Base-by-base conservation (phyloP, 2,113 vertebrate genomes). In the Caranx ignobilis region DNA sequence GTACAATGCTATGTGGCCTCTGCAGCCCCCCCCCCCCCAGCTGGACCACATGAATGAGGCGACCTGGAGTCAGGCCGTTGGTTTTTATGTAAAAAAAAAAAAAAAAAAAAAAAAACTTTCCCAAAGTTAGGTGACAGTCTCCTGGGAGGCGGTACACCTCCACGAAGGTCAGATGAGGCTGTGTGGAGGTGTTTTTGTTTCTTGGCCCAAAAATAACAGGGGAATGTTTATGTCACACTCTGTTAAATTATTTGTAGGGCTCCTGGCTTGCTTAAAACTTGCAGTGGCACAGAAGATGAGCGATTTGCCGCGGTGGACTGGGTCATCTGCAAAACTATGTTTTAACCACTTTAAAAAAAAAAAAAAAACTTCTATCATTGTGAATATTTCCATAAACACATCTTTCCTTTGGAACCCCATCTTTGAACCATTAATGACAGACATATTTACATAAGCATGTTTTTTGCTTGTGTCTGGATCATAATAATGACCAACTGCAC, bases 1-100 rank as follows among this genome's bases (percentile, higher is more conserved):
- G 18, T 41, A 90, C 82, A 93, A 89, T 87, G 59, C 86, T 47
- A 11, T 6, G 74, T 83, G 83, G 76, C 67, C 85, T 85, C 64
- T 79, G 70, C 75, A 63, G 80, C 65, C 85, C 65, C 67, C 69
- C 75, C 60, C 77, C 65, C 85, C 65, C 67, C 65, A 52, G 59
- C 32, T 61, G 41, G 65, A 72, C 62, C n/a, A 19, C 47, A 45
- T 87, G 84, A 90, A 91, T 87, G 69, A 75, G 59, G 61, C 43
- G 70, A 66, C 81, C 70, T 88, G 70, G 77, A 86, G 62, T 74
- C 67, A 54, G 26, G 82, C 71, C 72, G 80, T 48, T 80, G 71
- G 62, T 48, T 72, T 82, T 75, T 87, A 71, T 80, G 59, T 6
- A 37, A 37, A 37, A 37, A 37, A 80, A 59, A 83, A 59, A 59